Percentiles rank a stretch among this genome's conserved stretches.
phyloP scores from a whole-genome alignment of 2,113 vertebrate genomes.

The Holacanthus passer region DNA sequence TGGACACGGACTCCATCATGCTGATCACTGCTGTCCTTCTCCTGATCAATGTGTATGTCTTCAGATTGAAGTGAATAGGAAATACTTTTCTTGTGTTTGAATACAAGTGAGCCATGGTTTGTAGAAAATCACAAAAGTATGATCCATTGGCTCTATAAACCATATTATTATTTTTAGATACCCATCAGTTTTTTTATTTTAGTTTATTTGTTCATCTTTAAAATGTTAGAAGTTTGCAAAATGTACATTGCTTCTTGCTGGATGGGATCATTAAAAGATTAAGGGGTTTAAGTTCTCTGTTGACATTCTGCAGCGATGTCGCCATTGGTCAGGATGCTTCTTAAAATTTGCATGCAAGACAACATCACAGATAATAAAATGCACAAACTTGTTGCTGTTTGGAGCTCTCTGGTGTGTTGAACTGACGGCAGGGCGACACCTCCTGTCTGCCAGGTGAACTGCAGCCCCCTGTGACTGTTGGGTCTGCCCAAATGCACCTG shows the following conservation, averaged over 20 bases:
- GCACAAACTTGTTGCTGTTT: background rate
- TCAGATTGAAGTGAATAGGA: background rate
- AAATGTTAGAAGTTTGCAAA: background rate
- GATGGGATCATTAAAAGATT: background rate
- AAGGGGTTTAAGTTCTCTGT: background rate
- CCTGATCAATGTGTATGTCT: background rate
- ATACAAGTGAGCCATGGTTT: background rate
- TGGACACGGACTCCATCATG: no score
- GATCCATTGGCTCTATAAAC: background rate
- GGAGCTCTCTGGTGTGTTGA: background rate
- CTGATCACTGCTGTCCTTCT: background rate
- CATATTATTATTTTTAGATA: background rate
- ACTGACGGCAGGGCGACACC: conserved; percentile 30
- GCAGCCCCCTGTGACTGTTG: background rate
- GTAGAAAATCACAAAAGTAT: no score
- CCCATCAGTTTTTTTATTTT: background rate
- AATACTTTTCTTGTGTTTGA: background rate
- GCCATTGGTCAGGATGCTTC: background rate
- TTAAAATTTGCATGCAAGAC: background rate
- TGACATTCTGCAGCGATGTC: background rate
- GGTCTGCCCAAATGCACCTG: background rate
- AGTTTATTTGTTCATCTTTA: background rate
- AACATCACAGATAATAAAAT: background rate
- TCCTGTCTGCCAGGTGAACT: conserved; percentile 39
- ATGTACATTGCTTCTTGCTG: background rate